Percentiles rank a stretch among this genome's conserved stretches.
These are phyloP conservation scores for Suricata suricatta DNA, from an alignment of 2,113 vertebrate genomes.

Conservation along the genomic window DNA sequence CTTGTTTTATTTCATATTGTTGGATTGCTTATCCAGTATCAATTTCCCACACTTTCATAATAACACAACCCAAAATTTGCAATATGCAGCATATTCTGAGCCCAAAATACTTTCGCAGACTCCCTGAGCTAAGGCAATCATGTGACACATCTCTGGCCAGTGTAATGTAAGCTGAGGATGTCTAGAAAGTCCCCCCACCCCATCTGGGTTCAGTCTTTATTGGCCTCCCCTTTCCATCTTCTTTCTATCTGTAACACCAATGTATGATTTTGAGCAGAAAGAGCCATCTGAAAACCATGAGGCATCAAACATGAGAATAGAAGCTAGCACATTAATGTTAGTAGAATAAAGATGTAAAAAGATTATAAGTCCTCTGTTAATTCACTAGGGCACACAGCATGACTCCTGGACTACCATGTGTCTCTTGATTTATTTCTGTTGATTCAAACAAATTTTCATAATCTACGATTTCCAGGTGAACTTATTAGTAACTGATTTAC, in stretches of 20 bases:
- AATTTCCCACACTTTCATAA: neutral
- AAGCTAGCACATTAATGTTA: neutral
- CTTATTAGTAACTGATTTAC: neutral
- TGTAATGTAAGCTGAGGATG: neutral
- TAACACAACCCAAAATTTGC: neutral
- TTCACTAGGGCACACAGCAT: neutral
- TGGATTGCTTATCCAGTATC: neutral
- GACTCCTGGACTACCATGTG: neutral
- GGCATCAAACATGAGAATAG: neutral
- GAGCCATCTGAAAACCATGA: neutral
- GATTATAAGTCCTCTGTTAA: neutral
- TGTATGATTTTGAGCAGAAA: neutral
- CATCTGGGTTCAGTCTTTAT: neutral
- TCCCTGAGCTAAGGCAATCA: neutral
- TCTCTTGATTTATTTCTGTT: neutral
- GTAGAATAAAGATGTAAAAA: neutral
- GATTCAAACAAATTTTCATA: neutral
- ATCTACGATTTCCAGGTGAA: constrained; percentile 28
- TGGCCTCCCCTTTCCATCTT: neutral
- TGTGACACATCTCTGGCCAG: neutral
- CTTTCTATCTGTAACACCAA: neutral
- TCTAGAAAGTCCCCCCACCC: neutral
- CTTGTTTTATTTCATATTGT: neutral
- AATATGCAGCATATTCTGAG: neutral
- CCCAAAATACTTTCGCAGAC: neutral